These are phyloP conservation scores for Ridgeia piscesae DNA, from an alignment of 1,140 invertebrate genomes.

Conservation along the genomic window DNA sequence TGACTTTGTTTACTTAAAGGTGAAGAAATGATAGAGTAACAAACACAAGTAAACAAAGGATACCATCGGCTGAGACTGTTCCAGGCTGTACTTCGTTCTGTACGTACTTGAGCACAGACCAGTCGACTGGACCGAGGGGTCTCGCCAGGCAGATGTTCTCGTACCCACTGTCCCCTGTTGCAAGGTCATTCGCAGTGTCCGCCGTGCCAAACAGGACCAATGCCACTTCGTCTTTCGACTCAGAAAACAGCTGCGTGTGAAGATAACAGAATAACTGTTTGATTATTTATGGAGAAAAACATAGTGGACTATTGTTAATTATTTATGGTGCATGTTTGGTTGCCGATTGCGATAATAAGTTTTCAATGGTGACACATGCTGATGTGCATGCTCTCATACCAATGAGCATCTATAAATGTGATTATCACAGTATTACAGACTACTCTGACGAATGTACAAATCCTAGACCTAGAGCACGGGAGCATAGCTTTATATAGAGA, in stretches of 20 bases:
- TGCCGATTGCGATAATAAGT: too few relatives aligned
- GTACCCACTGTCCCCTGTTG: conserved; percentile 53
- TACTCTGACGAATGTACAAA: too few relatives aligned
- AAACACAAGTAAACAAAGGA: conserved; percentile 34
- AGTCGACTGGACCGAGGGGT: conserved; percentile 53
- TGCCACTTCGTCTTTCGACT: conserved; percentile 61
- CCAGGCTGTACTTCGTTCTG: conserved; percentile 53
- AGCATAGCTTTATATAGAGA: too few relatives aligned
- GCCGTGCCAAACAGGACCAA: conserved; percentile 59
- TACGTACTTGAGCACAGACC: conserved; percentile 57
- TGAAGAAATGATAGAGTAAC: not conserved
- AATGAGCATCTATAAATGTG: too few relatives aligned
- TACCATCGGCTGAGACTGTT: conserved; percentile 57
- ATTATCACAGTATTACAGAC: too few relatives aligned
- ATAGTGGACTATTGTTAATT: too few relatives aligned
- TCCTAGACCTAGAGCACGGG: too few relatives aligned
- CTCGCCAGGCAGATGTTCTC: conserved; percentile 55
- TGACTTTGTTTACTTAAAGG: not conserved
- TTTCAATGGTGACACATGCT: too few relatives aligned
- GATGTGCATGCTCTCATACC: too few relatives aligned
- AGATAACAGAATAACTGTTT: not conserved
- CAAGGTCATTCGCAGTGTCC: conserved; percentile 58
- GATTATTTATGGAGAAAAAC: too few relatives aligned
- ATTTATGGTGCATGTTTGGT: not conserved
- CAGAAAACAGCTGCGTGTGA: conserved; percentile 57